Conservation (phyloP, 1,140 invertebrate species). For the Nasonia longicornis region DNA sequence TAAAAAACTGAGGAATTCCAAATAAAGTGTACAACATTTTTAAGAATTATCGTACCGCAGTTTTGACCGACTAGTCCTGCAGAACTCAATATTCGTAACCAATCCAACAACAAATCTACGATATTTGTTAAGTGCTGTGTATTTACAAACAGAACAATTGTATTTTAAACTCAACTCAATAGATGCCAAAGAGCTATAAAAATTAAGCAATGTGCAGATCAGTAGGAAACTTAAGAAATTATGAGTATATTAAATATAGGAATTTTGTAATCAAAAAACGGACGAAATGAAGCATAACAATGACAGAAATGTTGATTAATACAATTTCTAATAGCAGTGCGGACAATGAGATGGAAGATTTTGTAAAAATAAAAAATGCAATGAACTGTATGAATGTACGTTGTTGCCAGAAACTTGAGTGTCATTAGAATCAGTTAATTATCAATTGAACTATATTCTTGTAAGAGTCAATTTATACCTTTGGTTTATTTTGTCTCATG, state of each 20-base stretch:
- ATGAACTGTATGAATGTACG: constrained; percentile 20
- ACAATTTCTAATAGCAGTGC: neutral
- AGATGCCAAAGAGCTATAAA: constrained; percentile 34
- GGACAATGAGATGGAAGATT: neutral
- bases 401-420: neutral
- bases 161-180: constrained; percentile 32
- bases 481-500: neutral
- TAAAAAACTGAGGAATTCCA: constrained; percentile 32
- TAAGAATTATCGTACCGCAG: constrained; percentile 9
- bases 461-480: neutral
- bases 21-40: constrained; percentile 36
- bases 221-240: constrained; percentile 17
- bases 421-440: neutral
- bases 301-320: constrained; percentile 18
- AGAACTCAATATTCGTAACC: constrained; percentile 36
- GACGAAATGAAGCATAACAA: constrained; percentile 8
- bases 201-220: constrained; percentile 19
- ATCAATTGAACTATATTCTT: constrained; percentile 12
- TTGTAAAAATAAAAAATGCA: constrained; percentile 24
- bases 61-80: constrained; percentile 37
- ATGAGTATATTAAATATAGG: constrained; percentile 27
- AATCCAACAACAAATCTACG: neutral
- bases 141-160: constrained; percentile 4
- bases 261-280: constrained; percentile 31
- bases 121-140: constrained; percentile 13